Evolutionary conservation across 2,888 invertebrate species (phyloP).

Genomic region (Maniola hyperantus): DNA sequence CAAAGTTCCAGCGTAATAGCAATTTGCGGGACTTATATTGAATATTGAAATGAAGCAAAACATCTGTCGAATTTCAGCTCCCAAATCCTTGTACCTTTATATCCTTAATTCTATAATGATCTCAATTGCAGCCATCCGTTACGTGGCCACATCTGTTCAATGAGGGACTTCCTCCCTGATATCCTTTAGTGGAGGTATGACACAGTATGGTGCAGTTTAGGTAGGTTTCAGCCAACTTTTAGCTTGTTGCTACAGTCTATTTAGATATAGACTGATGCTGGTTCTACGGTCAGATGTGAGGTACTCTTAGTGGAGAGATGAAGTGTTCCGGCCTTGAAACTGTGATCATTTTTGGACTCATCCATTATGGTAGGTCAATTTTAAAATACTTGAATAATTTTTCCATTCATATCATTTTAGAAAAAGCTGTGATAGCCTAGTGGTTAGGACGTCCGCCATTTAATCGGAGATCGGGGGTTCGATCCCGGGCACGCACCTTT

Average conservation of each 20-base stretch:
- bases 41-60: not conserved
- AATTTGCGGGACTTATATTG: too few relatives aligned
- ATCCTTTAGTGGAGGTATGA: conserved; percentile 34
- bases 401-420: too few relatives aligned
- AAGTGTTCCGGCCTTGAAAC: conserved; percentile 41
- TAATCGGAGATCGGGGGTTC: too few relatives aligned
- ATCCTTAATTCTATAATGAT: conserved; percentile 46
- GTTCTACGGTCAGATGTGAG: conserved; percentile 42
- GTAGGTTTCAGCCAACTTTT: conserved; percentile 27
- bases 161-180: conserved; percentile 49
- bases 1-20: too few relatives aligned
- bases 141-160: conserved; percentile 42
- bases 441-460: too few relatives aligned
- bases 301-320: conserved; percentile 45
- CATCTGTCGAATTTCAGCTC: not conserved
- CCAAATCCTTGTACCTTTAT: conserved; percentile 9
- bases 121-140: conserved; percentile 55
- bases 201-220: conserved; percentile 30
- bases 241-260: conserved; percentile 24
- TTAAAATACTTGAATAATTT: not conserved
- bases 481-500: too few relatives aligned
- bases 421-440: not conserved
- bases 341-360: conserved; percentile 53
- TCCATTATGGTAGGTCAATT: conserved; percentile 57
- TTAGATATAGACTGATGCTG: not conserved